Conservation (phyloP, 2,113 vertebrate species). For the Lagopus leucura region DNA sequence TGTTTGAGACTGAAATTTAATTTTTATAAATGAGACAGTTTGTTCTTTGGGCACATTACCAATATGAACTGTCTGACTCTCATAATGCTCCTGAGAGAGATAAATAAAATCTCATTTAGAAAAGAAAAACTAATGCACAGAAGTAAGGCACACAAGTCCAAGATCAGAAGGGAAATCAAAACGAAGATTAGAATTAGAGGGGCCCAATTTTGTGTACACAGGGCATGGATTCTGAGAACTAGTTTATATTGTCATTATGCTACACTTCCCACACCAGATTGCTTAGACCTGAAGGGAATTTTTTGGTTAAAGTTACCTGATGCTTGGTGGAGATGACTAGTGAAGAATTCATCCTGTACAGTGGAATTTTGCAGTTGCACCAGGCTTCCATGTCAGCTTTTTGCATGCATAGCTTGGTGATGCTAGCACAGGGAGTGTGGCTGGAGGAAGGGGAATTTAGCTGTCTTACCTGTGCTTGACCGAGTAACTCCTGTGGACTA, state of each 20-base stretch:
- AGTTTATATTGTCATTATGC: background rate
- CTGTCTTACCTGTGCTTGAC: background rate
- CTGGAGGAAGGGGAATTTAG: background rate
- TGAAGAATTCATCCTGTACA: background rate
- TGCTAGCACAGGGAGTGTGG: background rate
- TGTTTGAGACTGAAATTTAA: background rate
- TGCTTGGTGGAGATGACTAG: background rate
- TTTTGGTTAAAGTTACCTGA: background rate
- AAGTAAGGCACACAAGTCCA: background rate
- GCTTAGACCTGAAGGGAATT: background rate
- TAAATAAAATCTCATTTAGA: background rate
- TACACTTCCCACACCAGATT: background rate
- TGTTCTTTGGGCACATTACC: background rate
- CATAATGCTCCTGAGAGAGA: background rate
- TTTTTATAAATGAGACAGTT: background rate
- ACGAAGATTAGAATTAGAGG: background rate
- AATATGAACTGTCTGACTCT: background rate
- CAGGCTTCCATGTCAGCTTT: background rate
- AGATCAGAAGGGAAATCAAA: background rate
- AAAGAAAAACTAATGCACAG: background rate
- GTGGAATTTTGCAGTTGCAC: background rate
- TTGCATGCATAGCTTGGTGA: background rate
- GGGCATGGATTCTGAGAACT: background rate
- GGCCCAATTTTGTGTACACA: background rate
- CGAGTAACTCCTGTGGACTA: background rate